Evolutionary conservation across 2,113 vertebrate species (phyloP).

Genomic region (Gasterosteus nipponicus): DNA sequence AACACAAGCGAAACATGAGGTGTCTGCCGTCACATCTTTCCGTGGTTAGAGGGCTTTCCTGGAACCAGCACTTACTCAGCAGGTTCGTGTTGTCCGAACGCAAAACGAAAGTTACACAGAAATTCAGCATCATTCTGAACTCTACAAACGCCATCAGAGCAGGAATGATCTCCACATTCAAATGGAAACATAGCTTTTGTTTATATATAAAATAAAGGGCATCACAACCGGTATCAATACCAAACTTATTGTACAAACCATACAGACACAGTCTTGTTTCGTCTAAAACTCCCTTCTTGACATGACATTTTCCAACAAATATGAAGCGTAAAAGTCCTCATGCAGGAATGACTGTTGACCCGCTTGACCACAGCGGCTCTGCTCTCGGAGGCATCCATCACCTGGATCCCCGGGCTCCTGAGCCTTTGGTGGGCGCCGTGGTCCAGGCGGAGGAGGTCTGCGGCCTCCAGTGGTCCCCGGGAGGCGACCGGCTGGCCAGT

Average conservation of each 20-base stretch:
- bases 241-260: no score
- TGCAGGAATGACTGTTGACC: conserved; percentile 3
- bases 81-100: conserved; percentile 69
- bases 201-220: not conserved
- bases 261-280: no score
- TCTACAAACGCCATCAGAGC: not conserved
- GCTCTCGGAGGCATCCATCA: conserved; percentile 80
- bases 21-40: conserved; percentile 78
- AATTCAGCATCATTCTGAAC: not conserved
- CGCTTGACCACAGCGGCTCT: conserved; percentile 77
- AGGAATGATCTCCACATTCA: not conserved
- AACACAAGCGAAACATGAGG: conserved; percentile 76
- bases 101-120: not conserved
- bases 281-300: no score
- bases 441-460: conserved; percentile 75
- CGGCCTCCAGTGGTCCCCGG: conserved; percentile 83
- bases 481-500: conserved; percentile 74
- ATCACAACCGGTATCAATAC: not conserved
- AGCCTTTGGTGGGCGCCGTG: conserved; percentile 65
- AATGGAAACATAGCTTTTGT: not conserved
- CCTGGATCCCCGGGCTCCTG: conserved; percentile 70
- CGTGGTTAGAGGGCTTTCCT: conserved; percentile 82
- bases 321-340: not conserved
- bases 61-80: conserved; percentile 84
- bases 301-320: not conserved